Evolutionary conservation across 2,113 vertebrate species (phyloP).

Genomic region (Coracopsis vasa): DNA sequence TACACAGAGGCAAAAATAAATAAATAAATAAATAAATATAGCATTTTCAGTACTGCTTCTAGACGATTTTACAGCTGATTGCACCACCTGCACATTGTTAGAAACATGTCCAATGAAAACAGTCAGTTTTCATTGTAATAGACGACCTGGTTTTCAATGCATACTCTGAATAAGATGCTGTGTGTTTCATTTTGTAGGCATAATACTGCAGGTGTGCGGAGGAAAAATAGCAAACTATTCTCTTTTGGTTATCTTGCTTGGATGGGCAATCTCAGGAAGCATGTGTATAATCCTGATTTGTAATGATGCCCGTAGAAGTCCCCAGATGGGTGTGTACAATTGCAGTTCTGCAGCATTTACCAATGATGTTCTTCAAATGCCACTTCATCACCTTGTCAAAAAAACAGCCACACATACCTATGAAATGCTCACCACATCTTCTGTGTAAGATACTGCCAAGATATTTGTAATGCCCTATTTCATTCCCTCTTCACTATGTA

Average conservation of each 20-base stretch:
- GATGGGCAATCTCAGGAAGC: background rate
- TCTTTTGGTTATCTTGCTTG: background rate
- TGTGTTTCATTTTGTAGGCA: background rate
- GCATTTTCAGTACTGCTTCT: background rate
- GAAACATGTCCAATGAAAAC: background rate
- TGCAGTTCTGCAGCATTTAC: background rate
- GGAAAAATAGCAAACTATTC: background rate
- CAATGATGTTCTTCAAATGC: background rate
- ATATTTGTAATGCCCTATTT: background rate
- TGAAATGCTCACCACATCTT: background rate
- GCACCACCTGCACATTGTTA: background rate
- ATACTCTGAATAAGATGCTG: background rate
- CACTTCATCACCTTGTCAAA: background rate
- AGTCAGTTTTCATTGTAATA: background rate
- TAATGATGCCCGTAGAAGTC: background rate
- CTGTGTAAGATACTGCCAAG: background rate
- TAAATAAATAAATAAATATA: background rate
- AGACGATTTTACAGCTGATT: background rate
- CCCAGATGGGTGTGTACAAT: background rate
- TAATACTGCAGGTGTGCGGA: background rate
- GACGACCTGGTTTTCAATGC: background rate
- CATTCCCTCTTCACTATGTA: background rate
- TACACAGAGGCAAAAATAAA: background rate
- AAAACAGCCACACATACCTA: background rate
- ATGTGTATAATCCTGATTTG: background rate